Conservation (phyloP, 2,113 vertebrate species). For the Strix uralensis region DNA sequence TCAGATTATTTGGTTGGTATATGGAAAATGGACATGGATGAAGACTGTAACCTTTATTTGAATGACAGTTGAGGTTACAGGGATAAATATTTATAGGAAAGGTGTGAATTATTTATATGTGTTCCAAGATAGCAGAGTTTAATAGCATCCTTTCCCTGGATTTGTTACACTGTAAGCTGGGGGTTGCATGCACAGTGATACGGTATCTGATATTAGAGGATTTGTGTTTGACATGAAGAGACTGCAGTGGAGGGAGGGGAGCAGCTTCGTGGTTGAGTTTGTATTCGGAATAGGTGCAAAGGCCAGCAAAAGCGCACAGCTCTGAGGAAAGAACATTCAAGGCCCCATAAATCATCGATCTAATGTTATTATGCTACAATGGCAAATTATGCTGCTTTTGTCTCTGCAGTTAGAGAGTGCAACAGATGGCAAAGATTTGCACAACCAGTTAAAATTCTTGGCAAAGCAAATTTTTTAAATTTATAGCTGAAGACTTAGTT, state of each 20-base stretch:
- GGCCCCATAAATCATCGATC: constrained; percentile 51
- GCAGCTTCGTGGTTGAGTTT: background rate
- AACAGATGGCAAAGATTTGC: constrained; percentile 73
- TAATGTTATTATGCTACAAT: constrained; percentile 57
- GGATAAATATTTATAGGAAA: constrained; percentile 68
- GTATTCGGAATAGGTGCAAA: background rate
- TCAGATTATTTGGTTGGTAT: background rate
- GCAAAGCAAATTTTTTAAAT: constrained; percentile 58
- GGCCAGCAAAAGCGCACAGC: background rate
- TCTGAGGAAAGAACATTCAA: constrained; percentile 33
- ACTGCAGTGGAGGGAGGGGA: background rate
- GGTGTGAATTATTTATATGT: constrained; percentile 67
- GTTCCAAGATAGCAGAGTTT: constrained; percentile 23
- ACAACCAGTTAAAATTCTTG: constrained; percentile 57
- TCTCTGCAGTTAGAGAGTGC: constrained; percentile 53
- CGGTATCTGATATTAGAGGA: background rate
- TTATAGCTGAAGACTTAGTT: constrained; percentile 13
- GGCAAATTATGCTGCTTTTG: constrained; percentile 48
- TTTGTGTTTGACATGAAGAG: constrained; percentile 6
- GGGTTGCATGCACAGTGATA: background rate
- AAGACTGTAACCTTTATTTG: constrained; percentile 6
- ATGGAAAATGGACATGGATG: background rate
- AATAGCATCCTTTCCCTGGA: constrained; percentile 34
- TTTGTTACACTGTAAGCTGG: background rate
- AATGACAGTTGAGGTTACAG: constrained; percentile 8